A percentile compares a stretch with the other conserved stretches of the same genome.
Conservation (phyloP, 2,797 vertebrate species). For the Lagodon rhomboides region DNA sequence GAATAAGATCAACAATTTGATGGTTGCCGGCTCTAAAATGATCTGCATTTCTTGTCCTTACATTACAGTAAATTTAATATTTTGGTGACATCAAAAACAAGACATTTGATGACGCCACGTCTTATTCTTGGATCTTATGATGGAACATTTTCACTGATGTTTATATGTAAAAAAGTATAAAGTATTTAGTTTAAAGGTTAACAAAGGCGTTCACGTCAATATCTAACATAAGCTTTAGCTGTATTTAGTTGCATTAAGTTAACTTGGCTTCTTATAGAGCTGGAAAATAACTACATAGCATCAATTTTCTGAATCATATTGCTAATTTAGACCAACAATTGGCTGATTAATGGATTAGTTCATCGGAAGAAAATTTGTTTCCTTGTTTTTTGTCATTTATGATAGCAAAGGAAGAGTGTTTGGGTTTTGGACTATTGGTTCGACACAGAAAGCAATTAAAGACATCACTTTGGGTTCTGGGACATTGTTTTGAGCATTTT, state of each 20-base stretch:
- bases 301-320: background rate
- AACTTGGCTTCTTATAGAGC: background rate
- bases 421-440: too few species aligned
- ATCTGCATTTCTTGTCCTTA: too few species aligned
- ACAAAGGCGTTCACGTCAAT: background rate
- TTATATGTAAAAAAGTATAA: background rate
- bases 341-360: too few species aligned
- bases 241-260: background rate
- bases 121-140: background rate
- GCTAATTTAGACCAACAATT: too few species aligned
- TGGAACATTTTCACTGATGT: background rate
- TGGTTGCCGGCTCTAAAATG: background rate
- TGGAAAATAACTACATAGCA: background rate
- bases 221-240: background rate
- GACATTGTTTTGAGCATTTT: too few species aligned
- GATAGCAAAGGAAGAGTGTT: too few species aligned
- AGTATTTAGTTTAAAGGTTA: background rate
- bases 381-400: too few species aligned
- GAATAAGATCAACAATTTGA: background rate
- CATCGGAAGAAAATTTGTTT: too few species aligned
- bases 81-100: background rate
- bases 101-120: background rate
- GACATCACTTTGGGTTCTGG: too few species aligned
- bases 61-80: background rate
- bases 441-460: too few species aligned